Evolutionary conservation across 2,797 vertebrate genomes (phyloP).

Genomic region (Spinibarbus caldwelli): DNA sequence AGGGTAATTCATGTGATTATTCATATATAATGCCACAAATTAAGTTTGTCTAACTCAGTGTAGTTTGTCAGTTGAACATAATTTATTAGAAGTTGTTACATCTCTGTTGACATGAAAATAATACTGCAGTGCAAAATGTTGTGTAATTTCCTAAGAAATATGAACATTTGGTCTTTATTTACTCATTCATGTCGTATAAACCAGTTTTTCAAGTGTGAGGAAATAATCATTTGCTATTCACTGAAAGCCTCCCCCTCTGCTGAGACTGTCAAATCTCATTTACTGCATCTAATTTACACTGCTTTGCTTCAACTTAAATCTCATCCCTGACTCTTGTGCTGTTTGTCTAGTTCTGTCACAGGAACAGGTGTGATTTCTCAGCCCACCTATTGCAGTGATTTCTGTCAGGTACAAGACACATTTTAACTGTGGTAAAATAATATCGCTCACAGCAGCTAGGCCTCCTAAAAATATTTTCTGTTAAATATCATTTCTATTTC

Average conservation of each 20-base stretch:
- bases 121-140: neutral
- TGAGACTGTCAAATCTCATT: neutral
- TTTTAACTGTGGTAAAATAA: neutral
- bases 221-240: neutral
- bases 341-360: neutral
- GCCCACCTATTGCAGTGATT: neutral
- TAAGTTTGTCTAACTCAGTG: neutral
- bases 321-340: neutral
- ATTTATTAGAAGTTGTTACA: neutral
- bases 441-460: neutral
- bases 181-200: too few species aligned
- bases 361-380: neutral
- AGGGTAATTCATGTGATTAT: too few species aligned
- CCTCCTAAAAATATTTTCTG: neutral
- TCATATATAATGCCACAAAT: neutral
- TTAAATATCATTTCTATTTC: neutral
- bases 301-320: neutral
- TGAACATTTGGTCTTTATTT: neutral
- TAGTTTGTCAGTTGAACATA: neutral
- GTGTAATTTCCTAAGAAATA: neutral
- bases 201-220: too few species aligned
- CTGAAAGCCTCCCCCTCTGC: too few species aligned
- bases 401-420: neutral
- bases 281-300: neutral
- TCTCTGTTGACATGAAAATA: neutral